A percentile compares a stretch with the other conserved stretches of the same genome.
Evolutionary conservation across 1,140 invertebrate species (phyloP).

Genomic region (Pissodes strobi): DNA sequence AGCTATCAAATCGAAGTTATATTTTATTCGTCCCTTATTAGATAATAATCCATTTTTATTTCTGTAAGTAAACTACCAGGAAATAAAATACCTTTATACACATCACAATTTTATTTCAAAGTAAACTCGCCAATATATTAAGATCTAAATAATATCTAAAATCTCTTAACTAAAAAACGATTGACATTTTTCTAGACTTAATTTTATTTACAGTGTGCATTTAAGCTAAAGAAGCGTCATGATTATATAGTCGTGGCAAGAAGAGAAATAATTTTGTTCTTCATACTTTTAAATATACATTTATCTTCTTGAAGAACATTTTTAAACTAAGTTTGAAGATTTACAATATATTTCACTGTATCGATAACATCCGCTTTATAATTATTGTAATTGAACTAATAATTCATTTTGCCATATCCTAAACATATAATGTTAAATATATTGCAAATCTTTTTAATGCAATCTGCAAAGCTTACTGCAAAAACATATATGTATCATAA

Average conservation of each 20-base stretch:
- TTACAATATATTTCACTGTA: neutral
- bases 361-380: neutral
- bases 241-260: neutral
- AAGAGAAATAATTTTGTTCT: neutral
- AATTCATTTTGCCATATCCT: too few relatives aligned
- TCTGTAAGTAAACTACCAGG: too few relatives aligned
- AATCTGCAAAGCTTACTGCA: neutral
- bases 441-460: neutral
- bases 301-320: too few relatives aligned
- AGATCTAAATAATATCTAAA: constrained; percentile 12
- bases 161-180: constrained; percentile 1
- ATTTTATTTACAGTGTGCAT: neutral
- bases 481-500: neutral
- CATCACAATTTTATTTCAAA: constrained; percentile 32
- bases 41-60: too few relatives aligned
- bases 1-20: too few relatives aligned
- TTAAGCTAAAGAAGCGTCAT: neutral
- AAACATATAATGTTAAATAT: neutral
- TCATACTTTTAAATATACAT: neutral
- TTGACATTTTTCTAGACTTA: too few relatives aligned
- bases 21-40: too few relatives aligned
- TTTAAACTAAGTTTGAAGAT: neutral
- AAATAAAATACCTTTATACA: constrained; percentile 14
- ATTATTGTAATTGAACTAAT: too few relatives aligned
- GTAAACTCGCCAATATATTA: constrained; percentile 6